Base-by-base conservation (phyloP, 2,113 vertebrate species). In the Ramphastos sulfuratus region DNA sequence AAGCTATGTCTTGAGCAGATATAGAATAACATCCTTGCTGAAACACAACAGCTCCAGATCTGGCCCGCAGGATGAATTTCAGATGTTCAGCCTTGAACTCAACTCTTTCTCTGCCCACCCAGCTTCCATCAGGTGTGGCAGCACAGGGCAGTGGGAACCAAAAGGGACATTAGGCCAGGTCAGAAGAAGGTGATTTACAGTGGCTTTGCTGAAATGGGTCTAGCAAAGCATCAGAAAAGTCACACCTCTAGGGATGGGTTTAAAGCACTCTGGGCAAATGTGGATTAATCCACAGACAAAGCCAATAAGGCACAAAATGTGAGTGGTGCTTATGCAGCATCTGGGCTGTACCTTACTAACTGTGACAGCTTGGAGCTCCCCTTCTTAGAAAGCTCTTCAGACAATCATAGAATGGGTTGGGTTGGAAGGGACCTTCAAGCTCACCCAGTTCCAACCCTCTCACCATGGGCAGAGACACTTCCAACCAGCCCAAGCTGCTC, bases 1-100 rank as follows among this genome's bases (percentile, higher is more conserved):
- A 93, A 96, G 90, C 89, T 86, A 59, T 89, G 81, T 95, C 89
- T 96, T 94, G 89, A 90, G 82, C 58, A 90, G 90, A 92, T 94
- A 94, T 65, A 82, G 81, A 94, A 74, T 95, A 93, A 95, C 83
- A 94, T 74, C 88, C 66, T 88, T 78, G 82, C 79, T 96, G 72
- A 94, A 85, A 85, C 31, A 64, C 64, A 83, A 28, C 64, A 85
- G 84, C 75, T 89, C 75, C 74, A 70, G 74, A n/a, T 77, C 75
- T 74, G 60, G 59, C 67, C 67, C 52, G 18, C 46, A 79, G 82
- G 54, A 84, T 15, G 44, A 56, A 85, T 85, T 82, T 81, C 59
- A 80, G 78, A 75, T 50, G 33, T 60, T 89, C 24, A 74, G 79
- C 27, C 67, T 85, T 64, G 54, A 91, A 67, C 72, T 44, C 72